Percentiles rank a stretch among this genome's conserved stretches.
Conservation (phyloP, 2,888 invertebrate genomes). For the Dascillus cervinus region DNA sequence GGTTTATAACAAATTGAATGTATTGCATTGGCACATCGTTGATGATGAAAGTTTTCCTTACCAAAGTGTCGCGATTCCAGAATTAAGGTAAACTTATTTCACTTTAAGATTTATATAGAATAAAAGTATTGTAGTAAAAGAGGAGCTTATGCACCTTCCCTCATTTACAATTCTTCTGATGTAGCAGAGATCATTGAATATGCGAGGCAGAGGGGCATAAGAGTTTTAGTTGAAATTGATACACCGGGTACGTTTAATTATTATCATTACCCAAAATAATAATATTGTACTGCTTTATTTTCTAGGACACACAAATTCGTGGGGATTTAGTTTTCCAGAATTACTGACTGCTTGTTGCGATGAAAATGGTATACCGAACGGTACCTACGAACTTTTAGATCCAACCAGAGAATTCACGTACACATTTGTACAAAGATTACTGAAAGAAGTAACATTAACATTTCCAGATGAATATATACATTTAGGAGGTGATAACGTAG, state of each 20-base stretch:
- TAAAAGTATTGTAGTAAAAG: constrained; percentile 49
- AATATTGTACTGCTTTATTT: no score
- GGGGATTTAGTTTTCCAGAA: constrained; percentile 70
- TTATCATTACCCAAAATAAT: no score
- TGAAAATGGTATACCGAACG: constrained; percentile 41
- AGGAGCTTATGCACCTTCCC: constrained; percentile 59
- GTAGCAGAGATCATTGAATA: constrained; percentile 64
- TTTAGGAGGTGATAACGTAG: constrained; percentile 89
- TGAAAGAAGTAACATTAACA: constrained; percentile 59
- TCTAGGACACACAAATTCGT: constrained; percentile 75
- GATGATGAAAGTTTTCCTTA: constrained; percentile 93
- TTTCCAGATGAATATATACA: constrained; percentile 83
- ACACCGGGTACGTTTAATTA: constrained; percentile 77
- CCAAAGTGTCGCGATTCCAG: constrained; percentile 67
- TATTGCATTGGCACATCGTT: constrained; percentile 92
- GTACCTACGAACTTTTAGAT: constrained; percentile 71
- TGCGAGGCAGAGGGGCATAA: constrained; percentile 72
- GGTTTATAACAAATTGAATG: constrained; percentile 87
- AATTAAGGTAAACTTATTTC: constrained; percentile 70
- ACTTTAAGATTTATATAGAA: no score
- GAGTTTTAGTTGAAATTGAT: constrained; percentile 87
- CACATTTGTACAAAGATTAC: constrained; percentile 58
- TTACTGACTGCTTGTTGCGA: constrained; percentile 72
- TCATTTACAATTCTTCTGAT: constrained; percentile 57
- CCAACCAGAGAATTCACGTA: constrained; percentile 61